These are phyloP conservation scores for Eucidaris tribuloides DNA, from an alignment of 35 echinoderm and acorn worm genomes.

Conservation along the genomic window DNA sequence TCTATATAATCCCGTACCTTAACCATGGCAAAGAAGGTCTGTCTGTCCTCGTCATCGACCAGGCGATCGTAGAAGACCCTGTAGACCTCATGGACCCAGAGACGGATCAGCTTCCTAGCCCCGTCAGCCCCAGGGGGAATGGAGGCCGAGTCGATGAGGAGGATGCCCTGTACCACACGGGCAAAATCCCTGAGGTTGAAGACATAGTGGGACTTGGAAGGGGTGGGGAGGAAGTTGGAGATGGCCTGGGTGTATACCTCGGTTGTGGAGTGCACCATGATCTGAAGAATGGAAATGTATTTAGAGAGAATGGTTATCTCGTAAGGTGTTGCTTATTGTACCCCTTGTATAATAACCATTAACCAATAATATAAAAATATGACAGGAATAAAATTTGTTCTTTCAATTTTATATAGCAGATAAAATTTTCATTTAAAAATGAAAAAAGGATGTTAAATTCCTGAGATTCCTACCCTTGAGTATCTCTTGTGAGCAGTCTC, in stretches of 20 bases:
- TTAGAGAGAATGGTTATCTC: too few relatives aligned
- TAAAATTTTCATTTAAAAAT: too few relatives aligned
- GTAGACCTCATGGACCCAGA: slow-evolving; percentile 98
- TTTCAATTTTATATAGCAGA: too few relatives aligned
- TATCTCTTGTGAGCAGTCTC: slow-evolving; percentile 70
- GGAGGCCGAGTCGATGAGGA: slow-evolving; percentile 65
- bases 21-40: slow-evolving; percentile 80
- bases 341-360: too few relatives aligned
- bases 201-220: slow-evolving; percentile 89
- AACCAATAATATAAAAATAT: too few relatives aligned
- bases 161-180: slow-evolving; percentile 89
- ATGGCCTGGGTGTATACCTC: slow-evolving; percentile 90
- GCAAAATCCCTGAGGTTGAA: slow-evolving; percentile 96
- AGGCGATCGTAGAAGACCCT: slow-evolving; percentile 98
- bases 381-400: too few relatives aligned
- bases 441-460: too few relatives aligned
- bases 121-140: slow-evolving; percentile 70
- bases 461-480: slow-evolving; percentile 91
- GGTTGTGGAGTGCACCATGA: slow-evolving; percentile 90
- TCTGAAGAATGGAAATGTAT: too few relatives aligned
- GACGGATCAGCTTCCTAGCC: slow-evolving; percentile 76
- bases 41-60: slow-evolving; percentile 80
- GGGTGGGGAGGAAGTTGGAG: slow-evolving; percentile 90
- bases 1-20: too few relatives aligned
- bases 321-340: too few relatives aligned